phyloP scores from a whole-genome alignment of 2,888 invertebrate species.

The Uloborus plumipes region DNA sequence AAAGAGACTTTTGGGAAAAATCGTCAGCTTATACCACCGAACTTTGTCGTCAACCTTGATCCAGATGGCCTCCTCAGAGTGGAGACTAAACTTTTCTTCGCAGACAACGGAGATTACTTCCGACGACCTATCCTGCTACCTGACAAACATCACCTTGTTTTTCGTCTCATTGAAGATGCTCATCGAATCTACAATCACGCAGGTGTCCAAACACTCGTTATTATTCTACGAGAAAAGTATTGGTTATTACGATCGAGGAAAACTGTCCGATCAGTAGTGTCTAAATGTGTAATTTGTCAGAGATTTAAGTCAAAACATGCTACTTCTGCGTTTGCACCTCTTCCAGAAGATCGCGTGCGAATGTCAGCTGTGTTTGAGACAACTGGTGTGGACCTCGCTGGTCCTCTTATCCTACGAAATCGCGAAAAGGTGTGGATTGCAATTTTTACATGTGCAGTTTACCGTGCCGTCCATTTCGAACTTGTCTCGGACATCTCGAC shows the following conservation, averaged over 20 bases:
- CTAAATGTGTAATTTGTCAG: not conserved
- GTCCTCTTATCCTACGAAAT: not conserved
- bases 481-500: too few species aligned
- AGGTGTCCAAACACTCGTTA: not conserved
- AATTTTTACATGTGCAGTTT: not conserved
- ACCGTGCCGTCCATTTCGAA: slow-evolving; percentile 1
- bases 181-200: not conserved
- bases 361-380: not conserved
- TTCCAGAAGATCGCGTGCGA: not conserved
- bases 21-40: too few species aligned
- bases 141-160: not conserved
- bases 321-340: slow-evolving; percentile 3
- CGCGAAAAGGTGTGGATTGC: not conserved
- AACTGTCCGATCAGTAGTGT: not conserved
- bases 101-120: not conserved
- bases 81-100: not conserved
- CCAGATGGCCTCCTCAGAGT: not conserved
- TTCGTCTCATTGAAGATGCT: not conserved
- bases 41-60: too few species aligned
- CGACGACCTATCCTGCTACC: not conserved
- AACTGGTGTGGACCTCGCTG: not conserved
- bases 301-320: slow-evolving; percentile 3
- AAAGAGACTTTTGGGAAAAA: too few species aligned
- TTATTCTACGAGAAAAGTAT: not conserved
- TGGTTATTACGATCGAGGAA: not conserved